Percentiles rank a stretch among this genome's conserved stretches.
phyloP scores from a whole-genome alignment of 2,797 vertebrate genomes.

The Gadopsis marmoratus region DNA sequence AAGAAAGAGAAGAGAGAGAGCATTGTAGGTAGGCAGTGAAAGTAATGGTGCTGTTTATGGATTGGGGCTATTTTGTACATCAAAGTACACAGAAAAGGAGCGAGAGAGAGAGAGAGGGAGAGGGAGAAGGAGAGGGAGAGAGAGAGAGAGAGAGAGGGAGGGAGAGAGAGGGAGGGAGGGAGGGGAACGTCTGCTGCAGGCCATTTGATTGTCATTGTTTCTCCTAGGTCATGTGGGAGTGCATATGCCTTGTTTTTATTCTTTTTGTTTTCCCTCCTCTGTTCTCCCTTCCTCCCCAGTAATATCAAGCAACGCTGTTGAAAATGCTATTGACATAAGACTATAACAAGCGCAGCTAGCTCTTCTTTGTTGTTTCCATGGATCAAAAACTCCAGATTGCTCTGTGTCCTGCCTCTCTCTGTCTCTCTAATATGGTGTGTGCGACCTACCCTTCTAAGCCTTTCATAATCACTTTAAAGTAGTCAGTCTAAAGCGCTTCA shows the following conservation, averaged over 20 bases:
- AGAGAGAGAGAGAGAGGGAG: slow-evolving; percentile 19
- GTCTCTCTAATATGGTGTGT: slow-evolving; percentile 74
- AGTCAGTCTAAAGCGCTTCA: slow-evolving; percentile 85
- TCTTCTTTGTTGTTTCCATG: slow-evolving; percentile 78
- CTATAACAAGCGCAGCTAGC: slow-evolving; percentile 73
- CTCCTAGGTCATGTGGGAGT: slow-evolving; percentile 80
- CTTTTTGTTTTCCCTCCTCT: slow-evolving; percentile 72
- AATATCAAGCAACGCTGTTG: slow-evolving; percentile 72
- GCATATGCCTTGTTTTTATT: slow-evolving; percentile 76
- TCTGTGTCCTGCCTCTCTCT: slow-evolving; percentile 74
- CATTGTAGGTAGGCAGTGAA: slow-evolving; percentile 75
- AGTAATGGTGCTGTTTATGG: slow-evolving; percentile 83
- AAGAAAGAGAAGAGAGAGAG: slow-evolving; percentile 57
- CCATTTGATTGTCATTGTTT: slow-evolving; percentile 85
- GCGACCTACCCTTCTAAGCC: slow-evolving; percentile 77
- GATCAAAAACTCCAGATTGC: slow-evolving; percentile 80
- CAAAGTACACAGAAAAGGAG: slow-evolving; percentile 80
- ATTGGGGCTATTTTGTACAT: slow-evolving; percentile 84
- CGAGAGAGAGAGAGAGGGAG: slow-evolving; percentile 48
- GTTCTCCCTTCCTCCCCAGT: slow-evolving; percentile 66
- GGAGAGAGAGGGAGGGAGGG: slow-evolving; percentile 36
- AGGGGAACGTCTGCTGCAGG: slow-evolving; percentile 75
- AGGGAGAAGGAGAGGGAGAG: slow-evolving; percentile 47
- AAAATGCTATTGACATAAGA: slow-evolving; percentile 78
- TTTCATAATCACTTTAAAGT: slow-evolving; percentile 87